Percentiles rank a stretch among this genome's conserved stretches.
Conservation (phyloP, 2,113 vertebrate species). For the Tylochromis polylepis region DNA sequence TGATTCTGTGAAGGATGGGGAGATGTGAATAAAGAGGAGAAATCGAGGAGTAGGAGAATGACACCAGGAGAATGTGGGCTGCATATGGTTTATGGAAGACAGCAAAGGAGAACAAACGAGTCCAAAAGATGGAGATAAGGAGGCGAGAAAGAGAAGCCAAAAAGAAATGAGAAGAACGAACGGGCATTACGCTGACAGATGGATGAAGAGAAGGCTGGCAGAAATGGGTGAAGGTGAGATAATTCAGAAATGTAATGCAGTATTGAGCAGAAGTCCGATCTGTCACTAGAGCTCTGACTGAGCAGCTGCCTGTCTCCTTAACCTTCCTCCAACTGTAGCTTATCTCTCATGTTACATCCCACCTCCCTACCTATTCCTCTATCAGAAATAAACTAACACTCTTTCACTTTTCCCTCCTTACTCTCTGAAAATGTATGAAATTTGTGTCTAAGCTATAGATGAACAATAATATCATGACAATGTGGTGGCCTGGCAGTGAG, state of each 20-base stretch:
- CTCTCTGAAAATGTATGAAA: not conserved
- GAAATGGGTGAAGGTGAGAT: not conserved
- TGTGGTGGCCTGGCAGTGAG: not conserved
- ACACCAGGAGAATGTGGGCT: not conserved
- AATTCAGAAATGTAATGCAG: constrained; percentile 1
- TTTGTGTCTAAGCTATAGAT: not conserved
- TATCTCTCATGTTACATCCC: not conserved
- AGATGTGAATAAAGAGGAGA: not conserved
- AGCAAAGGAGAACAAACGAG: not conserved
- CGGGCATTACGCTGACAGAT: not conserved
- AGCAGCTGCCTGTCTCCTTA: not conserved
- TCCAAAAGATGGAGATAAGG: not conserved
- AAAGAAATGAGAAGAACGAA: not conserved
- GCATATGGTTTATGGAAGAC: not conserved
- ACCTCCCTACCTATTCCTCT: not conserved
- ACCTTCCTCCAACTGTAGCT: constrained; percentile 3
- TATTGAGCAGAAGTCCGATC: constrained; percentile 19
- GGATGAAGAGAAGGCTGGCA: not conserved
- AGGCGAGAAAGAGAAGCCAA: not conserved
- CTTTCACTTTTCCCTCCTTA: not conserved
- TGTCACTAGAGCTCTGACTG: not conserved
- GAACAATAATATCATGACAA: not conserved
- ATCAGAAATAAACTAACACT: not conserved
- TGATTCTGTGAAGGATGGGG: not conserved
- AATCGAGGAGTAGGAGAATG: not conserved